Conservation (phyloP, 2,888 invertebrate genomes). For the Hirtodrosophila alboralis region DNA sequence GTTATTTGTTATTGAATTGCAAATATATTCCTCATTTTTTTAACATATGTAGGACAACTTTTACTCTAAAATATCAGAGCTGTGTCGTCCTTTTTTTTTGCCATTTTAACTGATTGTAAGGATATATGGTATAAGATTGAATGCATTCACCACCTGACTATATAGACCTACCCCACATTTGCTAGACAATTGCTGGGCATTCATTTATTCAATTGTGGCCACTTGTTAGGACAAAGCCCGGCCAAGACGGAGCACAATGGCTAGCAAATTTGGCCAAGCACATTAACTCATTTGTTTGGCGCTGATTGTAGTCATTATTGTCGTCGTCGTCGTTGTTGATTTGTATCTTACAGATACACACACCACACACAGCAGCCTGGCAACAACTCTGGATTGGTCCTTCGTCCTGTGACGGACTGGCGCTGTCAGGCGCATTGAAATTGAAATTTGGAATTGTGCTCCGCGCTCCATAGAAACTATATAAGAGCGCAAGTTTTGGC, state of each 20-base stretch:
- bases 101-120: no score
- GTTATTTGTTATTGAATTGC: no score
- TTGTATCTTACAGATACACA: conserved; percentile 57
- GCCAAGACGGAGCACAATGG: conserved; percentile 59
- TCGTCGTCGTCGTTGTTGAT: conserved; percentile 46
- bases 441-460: conserved; percentile 64
- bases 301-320: conserved; percentile 68
- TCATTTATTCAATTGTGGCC: conserved; percentile 77
- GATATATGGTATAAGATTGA: conserved; percentile 13
- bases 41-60: no score
- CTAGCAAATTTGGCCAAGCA: conserved; percentile 62
- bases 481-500: conserved; percentile 16
- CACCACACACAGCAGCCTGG: no score
- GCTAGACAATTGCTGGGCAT: conserved; percentile 49
- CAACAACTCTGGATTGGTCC: conserved; percentile 15
- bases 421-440: conserved; percentile 77
- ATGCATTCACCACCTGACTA: conserved; percentile 31
- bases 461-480: conserved; percentile 39
- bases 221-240: conserved; percentile 71
- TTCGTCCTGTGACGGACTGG: conserved; percentile 53
- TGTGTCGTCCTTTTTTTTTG: no score
- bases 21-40: no score
- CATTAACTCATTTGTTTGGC: conserved; percentile 77
- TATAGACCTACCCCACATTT: conserved; percentile 1
- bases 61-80: no score